Evolutionary conservation across 2,797 vertebrate genomes (phyloP), one percentile per base, ranked within the genome.

Genomic region (Alosa sapidissima): DNA sequence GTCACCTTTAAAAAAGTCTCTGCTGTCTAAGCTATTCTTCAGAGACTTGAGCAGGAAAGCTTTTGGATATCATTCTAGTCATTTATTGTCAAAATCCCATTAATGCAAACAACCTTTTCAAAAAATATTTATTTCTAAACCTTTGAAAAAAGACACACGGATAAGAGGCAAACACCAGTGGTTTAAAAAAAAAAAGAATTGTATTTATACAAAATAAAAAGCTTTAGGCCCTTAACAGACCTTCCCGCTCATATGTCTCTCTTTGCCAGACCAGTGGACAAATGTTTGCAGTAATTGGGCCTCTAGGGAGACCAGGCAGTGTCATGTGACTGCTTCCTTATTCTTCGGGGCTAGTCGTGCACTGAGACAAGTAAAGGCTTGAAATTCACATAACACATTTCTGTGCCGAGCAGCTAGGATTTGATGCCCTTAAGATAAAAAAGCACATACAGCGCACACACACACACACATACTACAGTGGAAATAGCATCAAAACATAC

Each of bases 281-380:
- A 94, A 94, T 90, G 91, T 88, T 86, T 88, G 88, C 87, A 88
- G 89, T 95, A 94, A 94, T 94, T 94, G 92, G 90, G 92, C 89
- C 92, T 93, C 92, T 81, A 84, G 92, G 92, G 93, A 93, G 83
- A 68, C 87, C 83, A 81, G 86, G 83, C 84, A 86, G 85, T 68
- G 81, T 78, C 87, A 84, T 89, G 87, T 90, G 90, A 91, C 88
- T 91, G 86, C 86, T 33, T 33, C 83, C 85, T 88, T 81, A 83
- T 86, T 89, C 90, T 92, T 90, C 62, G 68, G 88, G 88, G 85
- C 89, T 72, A 49, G 87, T 87, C 86, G 85, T 91, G 88, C 78
- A 45, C 82, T 82, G 60, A 68, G 83, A 78, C 72, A 78, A 78
- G 72, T 47, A 47, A 78, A 78, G 41, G 41, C 72, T 78, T 78